phyloP scores from a whole-genome alignment of 2,888 invertebrate species.

The Automeris io region DNA sequence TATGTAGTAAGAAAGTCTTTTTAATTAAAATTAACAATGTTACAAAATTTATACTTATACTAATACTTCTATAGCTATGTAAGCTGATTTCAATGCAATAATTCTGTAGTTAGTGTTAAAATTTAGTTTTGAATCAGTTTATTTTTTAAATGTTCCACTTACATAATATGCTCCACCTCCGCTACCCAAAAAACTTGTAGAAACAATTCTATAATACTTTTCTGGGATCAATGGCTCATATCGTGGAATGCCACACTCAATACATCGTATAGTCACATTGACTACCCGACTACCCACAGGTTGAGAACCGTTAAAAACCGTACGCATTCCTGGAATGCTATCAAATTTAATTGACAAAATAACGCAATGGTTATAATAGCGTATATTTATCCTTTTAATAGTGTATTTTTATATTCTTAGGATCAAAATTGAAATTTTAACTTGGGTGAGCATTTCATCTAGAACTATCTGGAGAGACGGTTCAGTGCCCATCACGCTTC shows the following conservation, averaged over 20 bases:
- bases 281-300: constrained; percentile 76
- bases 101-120: too few species aligned
- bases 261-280: constrained; percentile 75
- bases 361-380: neutral
- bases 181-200: constrained; percentile 74
- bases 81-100: too few species aligned
- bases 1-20: too few species aligned
- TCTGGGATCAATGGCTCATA: constrained; percentile 76
- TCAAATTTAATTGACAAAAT: neutral
- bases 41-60: too few species aligned
- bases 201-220: constrained; percentile 77
- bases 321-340: constrained; percentile 67
- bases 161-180: constrained; percentile 82
- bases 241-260: constrained; percentile 77
- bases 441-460: too few species aligned
- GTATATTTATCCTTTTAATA: neutral
- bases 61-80: too few species aligned
- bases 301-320: constrained; percentile 75
- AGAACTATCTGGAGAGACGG: too few species aligned
- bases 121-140: too few species aligned
- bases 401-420: too few species aligned
- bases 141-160: constrained; percentile 43
- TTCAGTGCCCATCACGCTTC: too few species aligned
- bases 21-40: too few species aligned
- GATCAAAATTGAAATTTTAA: too few species aligned